Percentiles rank a stretch among this genome's conserved stretches.
These are phyloP conservation scores for Drosophila dunni DNA, from an alignment of 1,140 invertebrate species.

Conservation along the genomic window DNA sequence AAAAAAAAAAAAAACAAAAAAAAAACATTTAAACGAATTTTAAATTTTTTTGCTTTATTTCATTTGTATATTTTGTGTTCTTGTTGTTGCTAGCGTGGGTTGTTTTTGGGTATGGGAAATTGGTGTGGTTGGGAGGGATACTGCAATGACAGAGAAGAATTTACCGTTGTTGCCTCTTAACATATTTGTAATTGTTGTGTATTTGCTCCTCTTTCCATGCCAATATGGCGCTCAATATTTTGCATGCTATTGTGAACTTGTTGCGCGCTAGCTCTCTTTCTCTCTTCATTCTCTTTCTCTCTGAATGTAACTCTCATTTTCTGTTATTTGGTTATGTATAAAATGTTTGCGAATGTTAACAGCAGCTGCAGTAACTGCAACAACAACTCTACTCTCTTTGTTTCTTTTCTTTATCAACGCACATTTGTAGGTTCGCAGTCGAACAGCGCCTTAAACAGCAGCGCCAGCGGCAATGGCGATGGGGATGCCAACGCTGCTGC, in stretches of 20 bases:
- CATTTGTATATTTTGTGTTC: conserved; percentile 36
- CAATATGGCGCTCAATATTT: conserved; percentile 30
- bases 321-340: not conserved
- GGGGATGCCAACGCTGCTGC: conserved; percentile 32
- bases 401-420: conserved; percentile 25
- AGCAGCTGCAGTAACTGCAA: not conserved
- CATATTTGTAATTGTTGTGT: conserved; percentile 28
- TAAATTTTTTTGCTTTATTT: conserved; percentile 37
- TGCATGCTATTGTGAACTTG: conserved; percentile 55
- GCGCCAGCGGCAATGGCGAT: conserved; percentile 42
- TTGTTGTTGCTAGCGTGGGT: conserved; percentile 34
- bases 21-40: conserved; percentile 44
- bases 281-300: conserved; percentile 19
- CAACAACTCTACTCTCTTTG: conserved; percentile 18
- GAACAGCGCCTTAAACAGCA: conserved; percentile 68
- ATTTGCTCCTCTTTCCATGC: conserved; percentile 32
- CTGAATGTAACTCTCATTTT: not conserved
- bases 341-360: not conserved
- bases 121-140: not conserved
- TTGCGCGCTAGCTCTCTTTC: conserved; percentile 11
- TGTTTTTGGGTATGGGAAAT: not conserved
- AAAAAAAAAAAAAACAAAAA: conserved; percentile 36
- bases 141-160: not conserved
- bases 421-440: conserved; percentile 67
- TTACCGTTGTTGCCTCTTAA: not conserved